phyloP scores from a whole-genome alignment of 2,888 invertebrate genomes.

The Chloroclysta siterata region DNA sequence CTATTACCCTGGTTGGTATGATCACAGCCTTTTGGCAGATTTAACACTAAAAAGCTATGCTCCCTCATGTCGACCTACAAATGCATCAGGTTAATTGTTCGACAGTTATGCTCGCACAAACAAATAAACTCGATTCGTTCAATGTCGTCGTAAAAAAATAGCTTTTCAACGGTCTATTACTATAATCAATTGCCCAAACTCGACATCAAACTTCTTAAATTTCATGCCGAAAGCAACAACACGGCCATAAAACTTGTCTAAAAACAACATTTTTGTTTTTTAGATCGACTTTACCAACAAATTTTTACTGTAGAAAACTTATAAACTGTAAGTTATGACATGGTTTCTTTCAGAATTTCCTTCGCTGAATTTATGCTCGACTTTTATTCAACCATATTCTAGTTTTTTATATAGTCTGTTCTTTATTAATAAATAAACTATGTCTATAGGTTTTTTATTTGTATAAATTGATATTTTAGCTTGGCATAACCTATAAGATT shows the following conservation, averaged over 20 bases:
- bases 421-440: no score
- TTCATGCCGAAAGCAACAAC: constrained; percentile 13
- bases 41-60: no score
- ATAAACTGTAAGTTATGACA: neutral
- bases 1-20: no score
- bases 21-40: no score
- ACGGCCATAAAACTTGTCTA: constrained; percentile 9
- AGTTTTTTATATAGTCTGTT: no score
- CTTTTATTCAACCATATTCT: no score
- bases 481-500: no score
- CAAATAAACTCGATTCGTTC: neutral
- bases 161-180: no score
- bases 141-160: no score
- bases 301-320: neutral
- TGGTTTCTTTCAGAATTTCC: neutral
- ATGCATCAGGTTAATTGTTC: neutral
- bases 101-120: no score
- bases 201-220: constrained; percentile 15
- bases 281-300: neutral
- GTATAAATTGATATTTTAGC: no score
- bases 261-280: neutral
- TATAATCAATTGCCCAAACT: constrained; percentile 3
- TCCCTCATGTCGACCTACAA: neutral
- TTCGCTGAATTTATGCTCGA: neutral
- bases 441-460: no score